A percentile compares a stretch with the other conserved stretches of the same genome.
phyloP scores from a whole-genome alignment of 2,113 vertebrate species.

The Octodon degus region DNA sequence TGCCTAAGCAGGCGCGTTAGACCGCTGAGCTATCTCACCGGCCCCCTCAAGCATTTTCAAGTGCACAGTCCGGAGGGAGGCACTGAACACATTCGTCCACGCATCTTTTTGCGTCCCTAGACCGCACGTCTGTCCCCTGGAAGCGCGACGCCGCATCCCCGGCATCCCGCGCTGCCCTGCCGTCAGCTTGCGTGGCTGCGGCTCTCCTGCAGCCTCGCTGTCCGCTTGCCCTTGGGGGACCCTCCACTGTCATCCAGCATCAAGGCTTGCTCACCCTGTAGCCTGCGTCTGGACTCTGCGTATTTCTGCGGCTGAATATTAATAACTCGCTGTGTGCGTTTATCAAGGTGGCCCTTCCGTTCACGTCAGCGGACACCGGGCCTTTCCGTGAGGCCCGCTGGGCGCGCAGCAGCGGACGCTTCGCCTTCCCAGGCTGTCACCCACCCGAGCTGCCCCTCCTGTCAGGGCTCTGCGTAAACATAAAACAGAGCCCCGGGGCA shows the following conservation, averaged over 20 bases:
- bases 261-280: neutral
- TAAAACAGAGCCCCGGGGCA: neutral
- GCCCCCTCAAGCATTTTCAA: neutral
- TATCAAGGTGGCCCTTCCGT: too few relatives aligned
- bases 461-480: neutral
- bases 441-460: neutral
- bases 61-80: too few relatives aligned
- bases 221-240: neutral
- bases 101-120: neutral
- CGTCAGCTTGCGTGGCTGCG: too few relatives aligned
- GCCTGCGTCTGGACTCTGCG: too few relatives aligned
- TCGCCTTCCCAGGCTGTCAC: neutral
- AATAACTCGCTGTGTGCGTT: neutral
- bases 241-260: rapidly evolving
- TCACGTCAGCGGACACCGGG: rapidly evolving
- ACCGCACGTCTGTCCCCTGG: neutral
- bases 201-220: too few relatives aligned
- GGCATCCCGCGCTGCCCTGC: neutral
- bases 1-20: too few relatives aligned
- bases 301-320: neutral
- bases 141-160: rapidly evolving
- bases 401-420: too few relatives aligned
- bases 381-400: too few relatives aligned
- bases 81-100: too few relatives aligned
- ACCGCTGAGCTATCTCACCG: too few relatives aligned